Base-by-base conservation (phyloP, 2,797 vertebrate species). In the Coranthus polyacanthus region DNA sequence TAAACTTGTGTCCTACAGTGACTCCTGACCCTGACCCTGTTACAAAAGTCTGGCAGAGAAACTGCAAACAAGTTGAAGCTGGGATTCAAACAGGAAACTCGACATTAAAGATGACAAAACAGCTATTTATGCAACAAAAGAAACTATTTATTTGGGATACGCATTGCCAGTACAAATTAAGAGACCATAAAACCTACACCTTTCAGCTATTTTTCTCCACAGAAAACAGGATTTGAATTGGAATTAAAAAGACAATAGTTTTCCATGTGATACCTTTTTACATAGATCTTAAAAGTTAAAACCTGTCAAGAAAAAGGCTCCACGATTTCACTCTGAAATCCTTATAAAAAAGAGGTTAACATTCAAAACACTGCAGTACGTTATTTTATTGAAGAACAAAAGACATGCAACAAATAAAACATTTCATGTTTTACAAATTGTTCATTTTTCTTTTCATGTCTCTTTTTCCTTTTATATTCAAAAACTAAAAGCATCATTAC, bases 121-220 rank as follows among this genome's bases (percentile, higher is more conserved):
- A 18, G 56, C 69, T 49, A 47, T 75, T 88, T 94, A 94, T 95
- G 92, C 94, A 97, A 96, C 94, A 96, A 97, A 96, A 96, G 94
- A 95, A 97, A 87, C 77, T 85, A 95, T 98, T 97, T 98, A 96
- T 97, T 98, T 95, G 93, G 94, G 96, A 96, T 96, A 95, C 92
- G 95, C 95, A 96, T 96, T 95, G 96, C 93, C 95, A 96, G 95
- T 96, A 97, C 95, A 97, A 97, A 98, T 96, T 85, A 97, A 96
- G 94, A 95, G 93, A 95, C 95, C 94, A 94, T 93, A 94, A 96
- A 95, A 95, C 94, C 95, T 95, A 96, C 95, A 95, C 88, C 93
- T 93, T 95, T 95, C 94, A 94, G 92, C 94, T 88, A 77, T 92
- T 94, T 91, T 94, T 95, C 92, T 90, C 91, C 94, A 95, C 94